Base-by-base conservation (phyloP, 92 coral and sea anemone genomes). In the Micromussa lordhowensis region DNA sequence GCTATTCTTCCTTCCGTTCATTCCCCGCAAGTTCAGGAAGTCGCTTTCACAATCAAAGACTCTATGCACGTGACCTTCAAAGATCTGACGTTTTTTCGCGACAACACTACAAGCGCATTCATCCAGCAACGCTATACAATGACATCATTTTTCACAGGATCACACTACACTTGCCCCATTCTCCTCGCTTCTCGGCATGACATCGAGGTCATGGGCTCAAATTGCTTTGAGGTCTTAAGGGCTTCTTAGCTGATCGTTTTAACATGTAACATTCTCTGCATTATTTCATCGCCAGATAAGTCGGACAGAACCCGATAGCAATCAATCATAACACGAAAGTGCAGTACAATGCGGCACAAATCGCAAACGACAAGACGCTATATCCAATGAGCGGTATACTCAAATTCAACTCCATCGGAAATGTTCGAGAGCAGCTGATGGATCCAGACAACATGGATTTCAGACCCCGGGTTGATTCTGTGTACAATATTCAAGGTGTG, bases 361-460 rank as follows among this genome's bases (percentile, higher is more conserved):
- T 83, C 21, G 95, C 97, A 55, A 94, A 94, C 59, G 97, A 94
- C 54, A 82, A 75, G 31, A 85, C 84, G 77, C 58, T 78, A 1
- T 94, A 83, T 71, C 88, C 91, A 1, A 64, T 94, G 88, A 93
- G 95, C 36, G 97, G 95, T 12, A 85, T 74, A 51, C 90, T 86
- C 10, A 57, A 75, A 18, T 61, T 66, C 34, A 86, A 79, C 40
- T 85, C 82, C 94, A 59, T 94, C 68, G 94, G 95, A 34, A 69
- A 90, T 15, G 95, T 94, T 2, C 92, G 95, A 34, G 32, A 53
- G 26, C 90, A 94, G 49, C 38, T 94, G 26, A 82, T 92, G 77
- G 96, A 94, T 71, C 92, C 94, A 21, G 90, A 92, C 68, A 94
- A 94, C 58, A 83, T 87, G 68, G 96, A 94, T 68, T 94, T 94